Evolutionary conservation across 2,113 vertebrate genomes (phyloP), one percentile per base, ranked within the genome.

Genomic region (Barbus barbus): DNA sequence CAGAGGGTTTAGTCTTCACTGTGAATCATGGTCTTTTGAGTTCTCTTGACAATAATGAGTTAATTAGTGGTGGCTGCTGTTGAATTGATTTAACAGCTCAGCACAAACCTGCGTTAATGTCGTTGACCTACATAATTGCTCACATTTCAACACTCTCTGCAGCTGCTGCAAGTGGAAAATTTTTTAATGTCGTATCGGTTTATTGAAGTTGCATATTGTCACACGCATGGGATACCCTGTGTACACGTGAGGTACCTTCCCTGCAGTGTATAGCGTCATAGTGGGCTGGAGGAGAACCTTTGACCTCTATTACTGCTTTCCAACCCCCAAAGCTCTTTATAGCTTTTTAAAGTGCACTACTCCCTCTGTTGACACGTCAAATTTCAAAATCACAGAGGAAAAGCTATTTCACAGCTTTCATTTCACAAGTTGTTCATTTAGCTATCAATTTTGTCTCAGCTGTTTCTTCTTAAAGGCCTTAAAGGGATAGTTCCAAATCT

Each of bases 281-380:
- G 46, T 48, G 46, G 73, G 73, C 48, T 75, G 73, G 5, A 83
- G 41, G 60, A 77, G 41, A 77, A 67, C 73, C 73, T 28, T 48
- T 53, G 58, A 83, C 38, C 73, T 77, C 73, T 44, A 11, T 38
- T 76, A 16, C 28, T 78, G 11, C 51, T 60, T 78, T 78, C 75
- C 51, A 58, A 82, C 22, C 31, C 51, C 36, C 75, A 53, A 80
- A 53, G 48, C 18, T 72, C 9, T 74, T 73, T 51, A 61, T 75
- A 38, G 78, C 73, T 83, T 83, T 73, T 46, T 36, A 67, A 53
- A 83, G 82, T 26, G 82, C 58, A 60, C 60, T 81, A 71, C 77
- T 81, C 86, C 77, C 75, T 73, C 71, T 83, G 71, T 84, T 78
- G 60, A 84, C 86, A 38, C 65, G 36, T 71, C 16, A 51, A 51